Conservation (phyloP, 2,797 vertebrate genomes). For the Limosa lapponica region DNA sequence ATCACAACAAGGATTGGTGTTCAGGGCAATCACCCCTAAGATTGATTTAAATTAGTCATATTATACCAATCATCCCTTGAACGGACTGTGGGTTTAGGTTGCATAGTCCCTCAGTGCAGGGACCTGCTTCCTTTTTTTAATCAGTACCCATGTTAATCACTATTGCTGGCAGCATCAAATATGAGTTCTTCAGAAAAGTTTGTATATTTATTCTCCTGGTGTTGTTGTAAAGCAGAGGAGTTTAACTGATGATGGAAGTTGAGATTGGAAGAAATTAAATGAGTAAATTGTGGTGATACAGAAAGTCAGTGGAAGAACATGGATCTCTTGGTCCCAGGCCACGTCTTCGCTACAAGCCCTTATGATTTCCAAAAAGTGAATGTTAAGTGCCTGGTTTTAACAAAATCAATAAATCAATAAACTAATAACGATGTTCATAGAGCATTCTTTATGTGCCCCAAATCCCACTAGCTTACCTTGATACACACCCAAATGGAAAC, state of each 20-base stretch:
- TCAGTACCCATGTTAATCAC: background rate
- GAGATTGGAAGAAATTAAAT: background rate
- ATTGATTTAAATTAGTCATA: background rate
- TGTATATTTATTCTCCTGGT: background rate
- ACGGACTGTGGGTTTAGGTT: background rate
- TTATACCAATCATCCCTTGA: background rate
- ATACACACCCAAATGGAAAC: conserved; percentile 87
- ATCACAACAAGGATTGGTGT: background rate
- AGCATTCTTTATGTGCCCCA: background rate
- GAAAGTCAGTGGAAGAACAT: background rate
- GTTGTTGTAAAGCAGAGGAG: background rate
- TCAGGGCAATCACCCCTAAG: background rate
- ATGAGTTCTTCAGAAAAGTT: background rate
- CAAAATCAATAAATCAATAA: background rate
- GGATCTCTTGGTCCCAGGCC: background rate
- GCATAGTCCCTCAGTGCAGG: background rate
- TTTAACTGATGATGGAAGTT: background rate
- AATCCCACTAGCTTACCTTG: conserved; percentile 80
- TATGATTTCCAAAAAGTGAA: background rate
- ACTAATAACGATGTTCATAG: background rate
- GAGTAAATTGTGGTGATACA: background rate
- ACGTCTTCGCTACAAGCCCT: background rate
- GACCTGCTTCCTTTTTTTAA: background rate
- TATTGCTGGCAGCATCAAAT: background rate
- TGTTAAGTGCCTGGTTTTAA: background rate